Percentiles rank a stretch among this genome's conserved stretches.
Evolutionary conservation across 1,140 invertebrate species (phyloP).

Genomic region (Kradibia gibbosae): DNA sequence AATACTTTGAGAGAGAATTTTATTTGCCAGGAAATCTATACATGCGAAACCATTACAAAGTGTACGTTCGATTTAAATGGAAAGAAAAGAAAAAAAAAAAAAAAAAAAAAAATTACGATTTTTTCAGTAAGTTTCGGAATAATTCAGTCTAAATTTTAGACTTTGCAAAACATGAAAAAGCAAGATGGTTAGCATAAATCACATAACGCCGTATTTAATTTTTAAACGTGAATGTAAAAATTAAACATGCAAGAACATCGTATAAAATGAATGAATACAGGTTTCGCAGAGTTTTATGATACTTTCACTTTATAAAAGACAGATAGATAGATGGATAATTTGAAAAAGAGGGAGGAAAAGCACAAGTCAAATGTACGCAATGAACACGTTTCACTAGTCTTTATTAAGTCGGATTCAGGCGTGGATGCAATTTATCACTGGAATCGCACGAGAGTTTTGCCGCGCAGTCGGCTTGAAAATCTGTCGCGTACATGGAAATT

Average conservation of each 20-base stretch:
- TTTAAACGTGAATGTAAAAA: not conserved
- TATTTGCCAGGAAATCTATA: too few relatives aligned
- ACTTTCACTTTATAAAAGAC: not conserved
- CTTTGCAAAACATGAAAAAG: not conserved
- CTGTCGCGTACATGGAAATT: not conserved
- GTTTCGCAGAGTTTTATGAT: not conserved
- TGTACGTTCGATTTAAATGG: too few relatives aligned
- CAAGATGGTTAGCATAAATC: not conserved
- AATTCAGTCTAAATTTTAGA: not conserved
- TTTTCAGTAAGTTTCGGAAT: not conserved
- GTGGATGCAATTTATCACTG: constrained; percentile 32
- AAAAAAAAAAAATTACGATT: too few relatives aligned
- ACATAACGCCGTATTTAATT: not conserved
- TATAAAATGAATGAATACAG: not conserved
- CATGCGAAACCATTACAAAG: too few relatives aligned
- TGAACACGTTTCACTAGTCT: not conserved
- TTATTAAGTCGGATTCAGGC: constrained; percentile 41
- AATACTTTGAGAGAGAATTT: too few relatives aligned
- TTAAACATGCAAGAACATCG: not conserved
- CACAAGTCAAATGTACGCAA: not conserved
- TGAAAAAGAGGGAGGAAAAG: too few relatives aligned
- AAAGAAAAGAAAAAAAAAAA: too few relatives aligned
- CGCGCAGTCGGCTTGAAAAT: not conserved
- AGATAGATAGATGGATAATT: not conserved
- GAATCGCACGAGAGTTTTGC: not conserved